Base-by-base conservation (phyloP, 2,888 invertebrate genomes). In the Thyatira batis region DNA sequence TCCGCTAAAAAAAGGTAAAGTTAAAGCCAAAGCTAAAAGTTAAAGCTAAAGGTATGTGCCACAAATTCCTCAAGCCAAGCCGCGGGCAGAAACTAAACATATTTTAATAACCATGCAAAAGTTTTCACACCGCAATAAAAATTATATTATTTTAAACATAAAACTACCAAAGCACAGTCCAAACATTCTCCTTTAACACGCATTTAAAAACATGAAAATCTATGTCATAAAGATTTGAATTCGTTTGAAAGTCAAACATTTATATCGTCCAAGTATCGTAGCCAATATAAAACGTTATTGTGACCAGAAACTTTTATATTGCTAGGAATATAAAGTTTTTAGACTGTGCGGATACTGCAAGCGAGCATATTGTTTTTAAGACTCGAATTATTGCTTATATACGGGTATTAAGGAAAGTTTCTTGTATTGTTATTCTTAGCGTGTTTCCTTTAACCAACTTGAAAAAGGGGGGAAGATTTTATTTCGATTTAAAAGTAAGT, bases 291-390 rank as follows among this genome's bases (percentile, higher is more conserved):
- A 39, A 67, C 51, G 59, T 58, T 62, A 55, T 62, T 57, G 50
- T 56, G 55, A 45, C 56, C 57, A 28, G 50, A 61, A 69, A 69
- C 67, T 69, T 69, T 69, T 63, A 69, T 69, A 69, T 69, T 69
- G 67, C 64, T 39, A n/a, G 5, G 27, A 44, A 49, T 58, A 56
- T 60, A 60, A 64, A 67, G 57, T 69, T 69, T 30, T 56, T 11
- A 45, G 52, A 54, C 49, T 45, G 60, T 55, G 51, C 33, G 33
- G 33, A 45, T 50, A 13, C 25, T 39, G 39, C 25, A 25, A 25
- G 46, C 20, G 48, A 61, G 58, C 63, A 58, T 61, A 55, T 61
- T 61, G 58, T 66, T 56, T 10, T 45, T 39, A 61, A 61, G 28
- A 57, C 54, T 63, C 63, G 52, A 57, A 45, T 58, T 54, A 33